Evolutionary conservation across 2,888 invertebrate genomes (phyloP), one percentile per base, ranked within the genome.

Genomic region (Drosophila infuscata): DNA sequence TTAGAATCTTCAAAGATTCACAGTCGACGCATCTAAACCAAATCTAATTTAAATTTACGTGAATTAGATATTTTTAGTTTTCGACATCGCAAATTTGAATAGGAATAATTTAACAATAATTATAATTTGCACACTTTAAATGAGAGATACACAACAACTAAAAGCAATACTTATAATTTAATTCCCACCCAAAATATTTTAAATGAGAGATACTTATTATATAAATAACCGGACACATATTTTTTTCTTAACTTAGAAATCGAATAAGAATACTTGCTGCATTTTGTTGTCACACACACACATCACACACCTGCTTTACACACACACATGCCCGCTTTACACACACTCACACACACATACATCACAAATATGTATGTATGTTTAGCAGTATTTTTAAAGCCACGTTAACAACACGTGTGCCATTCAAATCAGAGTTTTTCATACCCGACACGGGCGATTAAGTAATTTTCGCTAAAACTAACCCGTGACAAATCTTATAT

Each of bases 361-460:
- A 49, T 48, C 3, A 20, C 35, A 33, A 20, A 58, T 46, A 8
- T 36, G 25, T 46, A 8, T 46, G 25, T 25, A 12, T n/a, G 49
- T 11, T 51, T 0, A 30, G 12, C n/a, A 20, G 11, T 33, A 52
- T 62, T 62, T 33, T 35, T 11, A 29, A 33, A 3, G 33, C 4
- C 20, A 66, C 20, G 63, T 43, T 52, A 15, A 43, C 43, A 52
- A 53, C 52, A 15, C 20, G 41, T 57, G 43, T 76, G 82, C 82
- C 81, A 82, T 82, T 82, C 53, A 81, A 81, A 81, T 75, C 78
- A 72, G 80, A 74, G 64, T 53, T 68, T 38, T 36, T 43, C n/a
- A 30, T 25, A 12, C 1, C 9, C n/a, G 30, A 7, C 43, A 20
- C 29, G 20, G 30, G 61, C 36, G 30, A 77, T 74, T 79, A 75